Base-by-base conservation (phyloP, 1,140 invertebrate species). In the Agrypnia vestita region DNA sequence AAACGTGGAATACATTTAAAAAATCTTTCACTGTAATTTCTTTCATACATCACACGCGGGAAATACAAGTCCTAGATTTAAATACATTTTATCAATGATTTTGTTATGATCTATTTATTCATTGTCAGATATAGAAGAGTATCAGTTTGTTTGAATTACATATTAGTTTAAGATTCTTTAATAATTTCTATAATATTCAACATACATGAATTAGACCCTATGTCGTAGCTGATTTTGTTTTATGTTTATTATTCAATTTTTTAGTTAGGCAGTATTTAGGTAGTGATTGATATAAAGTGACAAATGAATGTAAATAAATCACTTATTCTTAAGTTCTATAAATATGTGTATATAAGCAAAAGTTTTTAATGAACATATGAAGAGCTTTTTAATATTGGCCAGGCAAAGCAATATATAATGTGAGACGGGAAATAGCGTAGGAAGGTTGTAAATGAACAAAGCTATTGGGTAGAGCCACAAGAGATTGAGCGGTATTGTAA, bases 251-350 rank as follows among this genome's bases (percentile, higher is more conserved):
- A 71, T 46, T 71, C 75, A 47, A 53, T 59, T 19, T 13, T 61
- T 44, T 51, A 79, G 21, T 47, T 59, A 62, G 59, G 21, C 47
- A 13, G 12, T 61, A 71, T 62, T 74, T 73, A 62, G 46, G 35
- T 79, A 79, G 72, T 61, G 51, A 79, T 53, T 76, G 55, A 72
- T 47, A 56, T 76, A 43, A 77, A 61, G 44, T 69, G 62, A 77
- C 59, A 77, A 47, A 77, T 43, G 61, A 79, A 62, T 82, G 81
- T 82, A 82, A 44, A 82, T 82, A 82, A 67, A 82, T 78, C 77
- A 79, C 49, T 61, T 76, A 76, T 61, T 49, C 62, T 76, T 76
- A 78, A 82, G 80, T 75, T 67, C 76, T 81, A 82, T 79, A 78
- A 78, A 81, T 81, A 81, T 43, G 13, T 79, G 56, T 61, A 72